These are phyloP conservation scores for Serripes groenlandicus DNA, from an alignment of 2,888 invertebrate species.

Conservation along the genomic window DNA sequence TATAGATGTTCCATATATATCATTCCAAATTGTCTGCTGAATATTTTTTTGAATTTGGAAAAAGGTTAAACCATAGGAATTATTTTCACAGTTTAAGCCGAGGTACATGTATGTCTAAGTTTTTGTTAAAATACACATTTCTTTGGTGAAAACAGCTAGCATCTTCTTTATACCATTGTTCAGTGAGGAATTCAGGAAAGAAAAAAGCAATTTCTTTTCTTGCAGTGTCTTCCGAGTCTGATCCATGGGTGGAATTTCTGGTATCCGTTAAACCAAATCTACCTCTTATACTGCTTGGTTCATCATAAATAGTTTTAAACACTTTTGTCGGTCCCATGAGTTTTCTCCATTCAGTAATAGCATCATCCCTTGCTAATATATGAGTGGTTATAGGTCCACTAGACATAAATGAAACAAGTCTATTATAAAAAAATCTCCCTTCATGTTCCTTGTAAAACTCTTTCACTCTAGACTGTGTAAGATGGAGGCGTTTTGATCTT, in stretches of 20 bases:
- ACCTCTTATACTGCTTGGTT: conserved; percentile 93
- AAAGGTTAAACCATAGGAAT: no score
- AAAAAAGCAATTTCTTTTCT: conserved; percentile 93
- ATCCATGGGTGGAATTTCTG: conserved; percentile 97
- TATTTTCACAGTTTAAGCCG: no score
- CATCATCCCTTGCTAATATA: conserved; percentile 92
- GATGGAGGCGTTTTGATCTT: conserved; percentile 89
- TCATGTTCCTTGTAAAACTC: conserved; percentile 94
- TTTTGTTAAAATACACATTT: conserved; percentile 72
- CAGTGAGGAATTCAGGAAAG: conserved; percentile 93
- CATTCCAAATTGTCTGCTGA: no score
- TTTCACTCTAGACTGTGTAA: conserved; percentile 90
- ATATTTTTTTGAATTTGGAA: no score
- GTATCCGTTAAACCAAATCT: conserved; percentile 96
- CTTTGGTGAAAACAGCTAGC: conserved; percentile 81
- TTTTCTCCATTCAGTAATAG: conserved; percentile 93
- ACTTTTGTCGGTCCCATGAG: conserved; percentile 96
- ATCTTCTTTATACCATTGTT: conserved; percentile 90
- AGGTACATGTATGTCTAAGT: conserved; percentile 61
- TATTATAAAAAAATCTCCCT: conserved; percentile 85
- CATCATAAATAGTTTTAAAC: conserved; percentile 90
- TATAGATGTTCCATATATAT: no score
- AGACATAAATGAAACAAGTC: conserved; percentile 86
- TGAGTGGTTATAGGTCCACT: conserved; percentile 95
- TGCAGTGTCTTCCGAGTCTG: conserved; percentile 93